phyloP scores from a whole-genome alignment of 2,797 vertebrate genomes.

The Vipera latastei region DNA sequence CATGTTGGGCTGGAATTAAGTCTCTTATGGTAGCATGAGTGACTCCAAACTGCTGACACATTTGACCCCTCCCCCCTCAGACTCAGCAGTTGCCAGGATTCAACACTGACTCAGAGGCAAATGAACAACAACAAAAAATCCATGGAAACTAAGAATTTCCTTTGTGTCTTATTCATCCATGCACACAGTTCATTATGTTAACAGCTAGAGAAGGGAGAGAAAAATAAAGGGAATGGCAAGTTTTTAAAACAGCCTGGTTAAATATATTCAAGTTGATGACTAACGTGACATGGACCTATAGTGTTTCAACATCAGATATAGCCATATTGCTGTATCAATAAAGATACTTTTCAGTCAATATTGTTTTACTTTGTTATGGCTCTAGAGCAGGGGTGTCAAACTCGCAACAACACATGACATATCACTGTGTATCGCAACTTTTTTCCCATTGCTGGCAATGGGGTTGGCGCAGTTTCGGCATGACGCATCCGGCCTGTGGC shows the following conservation, averaged over 20 bases:
- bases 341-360: constrained; percentile 8
- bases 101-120: not conserved
- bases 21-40: not conserved
- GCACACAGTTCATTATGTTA: not conserved
- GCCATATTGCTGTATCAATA: not conserved
- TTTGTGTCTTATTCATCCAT: not conserved
- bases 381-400: too few relatives aligned
- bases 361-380: not conserved
- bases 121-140: not conserved
- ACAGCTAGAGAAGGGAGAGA: not conserved
- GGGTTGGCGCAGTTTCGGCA: too few relatives aligned
- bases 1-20: not conserved
- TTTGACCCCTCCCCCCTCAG: not conserved
- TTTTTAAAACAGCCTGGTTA: not conserved
- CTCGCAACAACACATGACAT: too few relatives aligned
- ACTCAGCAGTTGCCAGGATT: not conserved
- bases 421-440: too few relatives aligned
- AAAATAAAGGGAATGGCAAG: not conserved
- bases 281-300: not conserved
- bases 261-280: constrained; percentile 33
- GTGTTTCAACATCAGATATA: not conserved
- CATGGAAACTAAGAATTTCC: not conserved
- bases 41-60: not conserved
- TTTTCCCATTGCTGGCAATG: too few relatives aligned
- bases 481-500: too few relatives aligned